Evolutionary conservation across 2,797 vertebrate species (phyloP).

Genomic region (Melanotaenia nigrans): DNA sequence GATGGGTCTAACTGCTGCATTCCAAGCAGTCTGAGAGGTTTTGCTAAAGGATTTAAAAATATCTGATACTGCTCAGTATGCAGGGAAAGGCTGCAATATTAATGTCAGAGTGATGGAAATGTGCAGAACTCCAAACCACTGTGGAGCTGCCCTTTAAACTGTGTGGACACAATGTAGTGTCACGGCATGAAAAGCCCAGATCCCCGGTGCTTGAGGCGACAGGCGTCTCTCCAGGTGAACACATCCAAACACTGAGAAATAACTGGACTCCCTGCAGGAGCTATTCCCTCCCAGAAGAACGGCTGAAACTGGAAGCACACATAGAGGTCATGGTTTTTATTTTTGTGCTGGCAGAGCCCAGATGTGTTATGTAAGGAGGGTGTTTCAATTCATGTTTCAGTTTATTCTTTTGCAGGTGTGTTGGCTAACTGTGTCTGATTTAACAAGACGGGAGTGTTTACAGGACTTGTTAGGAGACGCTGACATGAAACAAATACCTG

Average conservation of each 20-base stretch:
- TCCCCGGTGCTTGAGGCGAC: conserved; percentile 39
- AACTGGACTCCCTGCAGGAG: conserved; percentile 30
- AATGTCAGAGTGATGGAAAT: conserved; percentile 38
- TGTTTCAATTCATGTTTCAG: background rate
- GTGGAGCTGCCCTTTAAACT: conserved; percentile 52
- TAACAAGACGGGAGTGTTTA: background rate
- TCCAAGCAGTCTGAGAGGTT: conserved; percentile 1
- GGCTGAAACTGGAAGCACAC: background rate
- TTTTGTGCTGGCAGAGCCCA: conserved; percentile 8
- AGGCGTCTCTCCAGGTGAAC: conserved; percentile 49
- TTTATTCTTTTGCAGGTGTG: background rate
- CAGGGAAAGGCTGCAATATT: conserved; percentile 12
- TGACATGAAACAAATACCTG: background rate
- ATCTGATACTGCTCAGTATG: conserved; percentile 1
- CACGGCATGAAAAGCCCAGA: conserved; percentile 37
- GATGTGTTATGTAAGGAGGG: conserved; percentile 6
- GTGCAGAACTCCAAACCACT: conserved; percentile 29
- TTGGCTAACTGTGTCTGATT: background rate
- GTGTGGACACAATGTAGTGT: conserved; percentile 45
- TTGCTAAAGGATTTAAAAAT: conserved; percentile 17
- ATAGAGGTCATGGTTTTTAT: conserved; percentile 1
- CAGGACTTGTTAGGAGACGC: background rate
- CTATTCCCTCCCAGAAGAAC: conserved; percentile 21
- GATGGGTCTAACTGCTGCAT: conserved; percentile 1
- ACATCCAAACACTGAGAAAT: conserved; percentile 29